A percentile compares a stretch with the other conserved stretches of the same genome.
phyloP scores from a whole-genome alignment of 2,113 vertebrate species.

The Pseudonaja textilis region DNA sequence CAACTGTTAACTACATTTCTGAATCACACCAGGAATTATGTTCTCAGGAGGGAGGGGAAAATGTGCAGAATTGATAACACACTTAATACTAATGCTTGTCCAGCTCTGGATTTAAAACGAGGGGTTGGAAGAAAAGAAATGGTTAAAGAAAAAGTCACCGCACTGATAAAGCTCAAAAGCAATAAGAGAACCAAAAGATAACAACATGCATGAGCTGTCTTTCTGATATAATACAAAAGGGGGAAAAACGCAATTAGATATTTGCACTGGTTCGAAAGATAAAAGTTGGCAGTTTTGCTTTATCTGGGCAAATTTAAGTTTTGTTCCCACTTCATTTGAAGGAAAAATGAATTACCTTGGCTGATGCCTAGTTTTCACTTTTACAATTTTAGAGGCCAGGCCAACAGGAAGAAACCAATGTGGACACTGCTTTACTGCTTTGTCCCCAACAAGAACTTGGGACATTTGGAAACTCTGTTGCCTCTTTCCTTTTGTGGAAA shows the following conservation, averaged over 20 bases:
- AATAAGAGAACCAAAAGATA: slow-evolving; percentile 25
- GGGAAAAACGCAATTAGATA: neutral
- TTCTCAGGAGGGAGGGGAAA: neutral
- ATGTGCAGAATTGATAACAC: neutral
- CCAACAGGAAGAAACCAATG: neutral
- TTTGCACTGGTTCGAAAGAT: rapidly evolving
- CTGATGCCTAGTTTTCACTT: neutral
- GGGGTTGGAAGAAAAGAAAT: slow-evolving; percentile 2
- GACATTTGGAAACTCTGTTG: neutral
- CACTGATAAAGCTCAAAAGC: slow-evolving; percentile 42
- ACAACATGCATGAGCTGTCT: rapidly evolving
- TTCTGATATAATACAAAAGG: slow-evolving; percentile 19
- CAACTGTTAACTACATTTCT: slow-evolving; percentile 16
- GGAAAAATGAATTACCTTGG: slow-evolving; percentile 37
- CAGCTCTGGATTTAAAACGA: slow-evolving; percentile 28
- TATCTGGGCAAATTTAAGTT: neutral
- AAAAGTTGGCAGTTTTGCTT: neutral
- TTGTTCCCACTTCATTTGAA: slow-evolving; percentile 1
- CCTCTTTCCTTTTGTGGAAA: neutral
- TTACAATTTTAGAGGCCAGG: neutral
- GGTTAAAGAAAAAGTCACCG: neutral
- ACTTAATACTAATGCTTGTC: slow-evolving; percentile 18
- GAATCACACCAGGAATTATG: neutral
- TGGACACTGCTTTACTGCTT: no score
- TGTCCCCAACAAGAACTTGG: neutral